These are phyloP conservation scores for Tetraodon nigroviridis DNA, from an alignment of 2,113 vertebrate species.

Conservation along the genomic window DNA sequence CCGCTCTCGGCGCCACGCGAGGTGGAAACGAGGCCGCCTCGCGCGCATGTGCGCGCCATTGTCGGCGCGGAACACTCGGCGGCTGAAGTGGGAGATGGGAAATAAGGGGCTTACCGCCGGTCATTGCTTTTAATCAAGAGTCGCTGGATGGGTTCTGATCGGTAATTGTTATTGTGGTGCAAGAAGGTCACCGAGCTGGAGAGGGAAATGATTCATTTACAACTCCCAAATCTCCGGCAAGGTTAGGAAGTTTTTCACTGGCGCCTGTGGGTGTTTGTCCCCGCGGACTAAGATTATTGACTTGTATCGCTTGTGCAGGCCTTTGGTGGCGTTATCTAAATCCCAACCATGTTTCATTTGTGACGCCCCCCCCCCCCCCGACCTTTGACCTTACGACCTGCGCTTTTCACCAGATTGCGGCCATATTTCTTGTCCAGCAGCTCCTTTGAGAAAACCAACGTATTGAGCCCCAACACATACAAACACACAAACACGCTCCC, in stretches of 20 bases:
- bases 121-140: conserved; percentile 49
- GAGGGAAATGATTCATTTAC: conserved; percentile 18
- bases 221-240: conserved; percentile 8
- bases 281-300: conserved; percentile 9
- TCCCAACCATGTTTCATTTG: conserved; percentile 17
- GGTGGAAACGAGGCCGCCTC: conserved; percentile 22
- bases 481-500: conserved; percentile 21
- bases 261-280: not conserved
- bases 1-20: conserved; percentile 31
- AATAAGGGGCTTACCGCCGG: conserved; percentile 58
- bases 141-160: conserved; percentile 38
- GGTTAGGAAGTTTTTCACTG: too few species aligned
- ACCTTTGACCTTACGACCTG: conserved; percentile 24
- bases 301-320: conserved; percentile 16
- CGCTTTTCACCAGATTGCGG: conserved; percentile 29
- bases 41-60: too few species aligned
- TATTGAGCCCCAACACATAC: conserved; percentile 31
- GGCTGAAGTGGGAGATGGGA: conserved; percentile 45
- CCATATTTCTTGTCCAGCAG: conserved; percentile 46
- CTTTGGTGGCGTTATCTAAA: conserved; percentile 11
- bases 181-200: conserved; percentile 39
- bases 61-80: conserved; percentile 7
- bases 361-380: conserved; percentile 8
- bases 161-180: conserved; percentile 35
- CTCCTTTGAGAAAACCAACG: conserved; percentile 49